phyloP scores from a whole-genome alignment of 2,113 vertebrate species.

The Vidua chalybeata region DNA sequence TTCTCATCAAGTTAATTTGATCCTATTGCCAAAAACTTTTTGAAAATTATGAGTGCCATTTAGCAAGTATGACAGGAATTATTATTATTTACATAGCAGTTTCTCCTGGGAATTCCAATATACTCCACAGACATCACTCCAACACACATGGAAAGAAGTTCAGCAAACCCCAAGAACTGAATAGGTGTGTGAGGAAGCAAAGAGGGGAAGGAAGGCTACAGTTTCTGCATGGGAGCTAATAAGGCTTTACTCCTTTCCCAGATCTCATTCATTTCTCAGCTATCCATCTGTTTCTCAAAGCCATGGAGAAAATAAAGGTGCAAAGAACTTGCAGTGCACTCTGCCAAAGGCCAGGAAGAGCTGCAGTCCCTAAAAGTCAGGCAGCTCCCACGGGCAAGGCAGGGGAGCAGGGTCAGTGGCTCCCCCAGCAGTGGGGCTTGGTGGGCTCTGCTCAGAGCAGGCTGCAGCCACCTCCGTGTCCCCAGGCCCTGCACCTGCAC shows the following conservation, averaged over 20 bases:
- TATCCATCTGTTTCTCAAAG: background rate
- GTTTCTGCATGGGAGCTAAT: background rate
- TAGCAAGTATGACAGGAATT: constrained; percentile 21
- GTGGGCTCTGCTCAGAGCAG: background rate
- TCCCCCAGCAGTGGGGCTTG: background rate
- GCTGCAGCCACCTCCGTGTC: background rate
- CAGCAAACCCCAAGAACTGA: background rate
- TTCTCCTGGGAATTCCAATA: background rate
- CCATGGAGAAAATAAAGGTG: background rate
- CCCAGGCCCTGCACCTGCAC: background rate
- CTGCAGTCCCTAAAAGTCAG: background rate
- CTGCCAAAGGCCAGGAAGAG: background rate
- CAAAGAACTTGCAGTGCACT: background rate
- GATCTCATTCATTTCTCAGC: background rate
- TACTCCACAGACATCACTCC: background rate
- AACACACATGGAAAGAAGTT: background rate
- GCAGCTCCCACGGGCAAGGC: background rate
- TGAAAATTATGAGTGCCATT: constrained; percentile 20
- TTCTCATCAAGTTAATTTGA: constrained; percentile 58
- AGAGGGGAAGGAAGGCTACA: background rate
- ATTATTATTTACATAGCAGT: constrained; percentile 21
- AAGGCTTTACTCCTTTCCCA: background rate
- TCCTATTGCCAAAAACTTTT: constrained; percentile 43
- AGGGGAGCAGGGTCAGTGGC: background rate
- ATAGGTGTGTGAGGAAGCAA: background rate